phyloP scores from a whole-genome alignment of 2,113 vertebrate species.

The Phycodurus eques region DNA sequence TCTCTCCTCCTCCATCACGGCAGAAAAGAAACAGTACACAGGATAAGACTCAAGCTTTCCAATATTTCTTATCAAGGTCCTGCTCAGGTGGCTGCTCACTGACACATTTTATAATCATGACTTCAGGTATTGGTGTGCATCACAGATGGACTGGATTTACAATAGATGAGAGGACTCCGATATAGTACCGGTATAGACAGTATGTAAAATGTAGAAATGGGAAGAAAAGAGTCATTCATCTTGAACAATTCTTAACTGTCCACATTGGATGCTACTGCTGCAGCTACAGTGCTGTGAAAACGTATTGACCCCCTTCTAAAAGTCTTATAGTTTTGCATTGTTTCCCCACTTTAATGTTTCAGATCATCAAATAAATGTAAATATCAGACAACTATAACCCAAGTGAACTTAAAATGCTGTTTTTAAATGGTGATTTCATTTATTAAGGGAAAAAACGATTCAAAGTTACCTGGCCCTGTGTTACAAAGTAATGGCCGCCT shows the following conservation, averaged over 20 bases:
- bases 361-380: no score
- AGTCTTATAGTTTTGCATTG: no score
- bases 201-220: not conserved
- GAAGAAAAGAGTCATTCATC: not conserved
- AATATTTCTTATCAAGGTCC: slow-evolving; percentile 36
- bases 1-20: slow-evolving; percentile 29
- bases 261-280: not conserved
- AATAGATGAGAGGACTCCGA: not conserved
- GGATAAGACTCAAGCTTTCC: slow-evolving; percentile 31
- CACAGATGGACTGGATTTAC: slow-evolving; percentile 14
- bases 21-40: slow-evolving; percentile 37
- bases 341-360: no score
- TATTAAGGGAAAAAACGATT: no score
- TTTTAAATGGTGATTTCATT: no score
- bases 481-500: no score
- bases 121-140: slow-evolving; percentile 22
- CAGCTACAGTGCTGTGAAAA: not conserved
- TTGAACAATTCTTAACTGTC: not conserved
- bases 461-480: no score
- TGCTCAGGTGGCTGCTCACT: slow-evolving; percentile 34
- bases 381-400: no score
- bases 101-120: slow-evolving; percentile 34
- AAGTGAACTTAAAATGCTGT: no score
- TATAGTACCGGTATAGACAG: not conserved
- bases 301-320: no score